phyloP scores from a whole-genome alignment of 2,113 vertebrate genomes.

The Ciconia stormi region DNA sequence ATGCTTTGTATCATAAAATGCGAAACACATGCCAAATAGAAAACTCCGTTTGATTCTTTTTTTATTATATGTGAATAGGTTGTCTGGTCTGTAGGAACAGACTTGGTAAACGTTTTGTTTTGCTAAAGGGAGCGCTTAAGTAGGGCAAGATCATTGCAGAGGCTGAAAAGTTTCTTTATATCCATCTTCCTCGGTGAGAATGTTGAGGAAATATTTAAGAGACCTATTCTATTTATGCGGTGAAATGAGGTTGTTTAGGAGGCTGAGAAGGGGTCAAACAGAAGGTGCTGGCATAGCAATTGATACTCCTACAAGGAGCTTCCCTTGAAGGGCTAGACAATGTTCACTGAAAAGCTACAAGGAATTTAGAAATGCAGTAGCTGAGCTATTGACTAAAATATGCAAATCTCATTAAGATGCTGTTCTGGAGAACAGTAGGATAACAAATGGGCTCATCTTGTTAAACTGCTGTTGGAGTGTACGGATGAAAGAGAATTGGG shows the following conservation, averaged over 20 bases:
- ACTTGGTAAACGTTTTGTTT: conserved; percentile 19
- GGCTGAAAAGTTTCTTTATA: conserved; percentile 33
- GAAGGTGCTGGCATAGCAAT: background rate
- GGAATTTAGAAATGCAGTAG: background rate
- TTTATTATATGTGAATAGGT: background rate
- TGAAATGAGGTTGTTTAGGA: background rate
- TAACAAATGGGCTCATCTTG: background rate
- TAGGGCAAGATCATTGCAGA: background rate
- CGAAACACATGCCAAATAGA: background rate
- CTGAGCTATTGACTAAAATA: background rate
- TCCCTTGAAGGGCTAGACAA: background rate
- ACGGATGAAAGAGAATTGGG: background rate
- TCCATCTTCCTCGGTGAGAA: background rate
- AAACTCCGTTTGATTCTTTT: background rate
- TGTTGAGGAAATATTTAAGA: conserved; percentile 8
- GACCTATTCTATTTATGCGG: background rate
- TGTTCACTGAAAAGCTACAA: background rate
- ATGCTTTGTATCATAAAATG: background rate
- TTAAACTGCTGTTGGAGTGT: background rate
- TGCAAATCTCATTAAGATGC: conserved; percentile 21
- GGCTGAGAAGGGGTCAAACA: background rate
- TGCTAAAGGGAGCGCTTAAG: background rate
- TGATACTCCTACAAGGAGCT: background rate
- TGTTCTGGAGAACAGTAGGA: background rate
- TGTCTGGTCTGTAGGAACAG: background rate